phyloP scores from a whole-genome alignment of 1,140 invertebrate genomes.

The Drosophila pachea region DNA sequence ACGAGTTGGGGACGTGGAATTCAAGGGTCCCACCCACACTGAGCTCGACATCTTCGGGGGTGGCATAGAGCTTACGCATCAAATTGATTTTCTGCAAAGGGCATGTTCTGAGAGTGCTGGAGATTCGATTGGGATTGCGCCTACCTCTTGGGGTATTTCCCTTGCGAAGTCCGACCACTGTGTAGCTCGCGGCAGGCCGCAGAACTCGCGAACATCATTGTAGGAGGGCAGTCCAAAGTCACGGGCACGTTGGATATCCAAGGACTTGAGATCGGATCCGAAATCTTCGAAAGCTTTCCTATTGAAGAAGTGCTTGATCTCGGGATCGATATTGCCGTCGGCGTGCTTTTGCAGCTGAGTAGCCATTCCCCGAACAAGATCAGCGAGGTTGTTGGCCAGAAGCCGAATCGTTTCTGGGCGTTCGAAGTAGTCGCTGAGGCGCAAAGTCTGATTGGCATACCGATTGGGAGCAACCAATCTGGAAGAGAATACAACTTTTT shows the following conservation, averaged over 20 bases:
- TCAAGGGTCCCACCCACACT: constrained; percentile 92
- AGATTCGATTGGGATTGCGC: constrained; percentile 6
- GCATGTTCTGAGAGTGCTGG: neutral
- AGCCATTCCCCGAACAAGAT: constrained; percentile 84
- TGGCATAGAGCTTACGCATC: constrained; percentile 58
- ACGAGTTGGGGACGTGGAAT: constrained; percentile 84
- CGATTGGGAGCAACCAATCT: constrained; percentile 85
- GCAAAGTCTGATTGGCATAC: constrained; percentile 80
- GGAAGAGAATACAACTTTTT: constrained; percentile 27
- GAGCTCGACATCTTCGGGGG: constrained; percentile 91
- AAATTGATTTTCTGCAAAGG: constrained; percentile 57
- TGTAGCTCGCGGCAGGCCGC: constrained; percentile 86
- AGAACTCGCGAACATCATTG: constrained; percentile 88
- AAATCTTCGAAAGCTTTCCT: constrained; percentile 80
- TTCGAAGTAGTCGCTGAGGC: constrained; percentile 88
- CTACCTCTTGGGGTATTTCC: constrained; percentile 85
- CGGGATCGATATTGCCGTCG: constrained; percentile 85
- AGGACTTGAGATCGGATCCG: constrained; percentile 85
- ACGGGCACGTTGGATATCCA: constrained; percentile 92
- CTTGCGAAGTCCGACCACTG: constrained; percentile 86
- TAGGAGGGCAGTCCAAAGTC: constrained; percentile 93
- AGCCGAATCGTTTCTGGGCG: constrained; percentile 80
- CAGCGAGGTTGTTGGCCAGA: constrained; percentile 83
- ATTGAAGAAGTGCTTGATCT: constrained; percentile 90
- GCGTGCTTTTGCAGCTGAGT: constrained; percentile 84